phyloP scores from a whole-genome alignment of 2,113 vertebrate genomes.

The Ophiodon elongatus region DNA sequence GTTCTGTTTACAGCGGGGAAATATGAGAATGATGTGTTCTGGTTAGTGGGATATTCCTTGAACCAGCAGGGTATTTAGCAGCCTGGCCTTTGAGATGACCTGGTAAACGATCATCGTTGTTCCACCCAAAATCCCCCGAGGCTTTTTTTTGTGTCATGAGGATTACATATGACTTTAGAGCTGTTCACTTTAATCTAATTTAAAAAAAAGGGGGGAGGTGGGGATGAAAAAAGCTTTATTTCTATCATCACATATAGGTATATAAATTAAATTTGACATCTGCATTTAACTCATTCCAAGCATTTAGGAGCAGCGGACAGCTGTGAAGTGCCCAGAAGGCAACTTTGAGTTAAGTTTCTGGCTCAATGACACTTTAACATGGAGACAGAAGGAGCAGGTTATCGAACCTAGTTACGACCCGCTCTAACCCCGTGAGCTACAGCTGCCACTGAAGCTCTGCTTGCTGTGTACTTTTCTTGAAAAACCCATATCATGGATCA shows the following conservation, averaged over 20 bases:
- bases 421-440: background rate
- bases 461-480: background rate
- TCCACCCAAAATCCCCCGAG: slow-evolving; percentile 21
- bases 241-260: background rate
- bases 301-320: background rate
- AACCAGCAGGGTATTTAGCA: slow-evolving; percentile 30
- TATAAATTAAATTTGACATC: background rate
- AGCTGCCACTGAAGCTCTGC: slow-evolving; percentile 1
- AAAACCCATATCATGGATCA: background rate
- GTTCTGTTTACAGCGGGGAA: slow-evolving; percentile 62
- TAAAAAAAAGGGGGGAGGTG: too few relatives aligned
- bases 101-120: slow-evolving; percentile 40
- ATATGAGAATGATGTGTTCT: slow-evolving; percentile 56
- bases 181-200: slow-evolving; percentile 7
- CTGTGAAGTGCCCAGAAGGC: background rate
- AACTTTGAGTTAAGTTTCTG: background rate
- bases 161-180: slow-evolving; percentile 37
- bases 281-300: background rate
- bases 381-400: background rate
- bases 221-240: too few relatives aligned
- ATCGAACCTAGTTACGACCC: background rate
- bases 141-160: slow-evolving; percentile 36
- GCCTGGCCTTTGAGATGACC: slow-evolving; percentile 36
- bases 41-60: slow-evolving; percentile 34
- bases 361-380: background rate